Evolutionary conservation across 2,113 vertebrate species (phyloP).

Genomic region (Hystrix brachyura): DNA sequence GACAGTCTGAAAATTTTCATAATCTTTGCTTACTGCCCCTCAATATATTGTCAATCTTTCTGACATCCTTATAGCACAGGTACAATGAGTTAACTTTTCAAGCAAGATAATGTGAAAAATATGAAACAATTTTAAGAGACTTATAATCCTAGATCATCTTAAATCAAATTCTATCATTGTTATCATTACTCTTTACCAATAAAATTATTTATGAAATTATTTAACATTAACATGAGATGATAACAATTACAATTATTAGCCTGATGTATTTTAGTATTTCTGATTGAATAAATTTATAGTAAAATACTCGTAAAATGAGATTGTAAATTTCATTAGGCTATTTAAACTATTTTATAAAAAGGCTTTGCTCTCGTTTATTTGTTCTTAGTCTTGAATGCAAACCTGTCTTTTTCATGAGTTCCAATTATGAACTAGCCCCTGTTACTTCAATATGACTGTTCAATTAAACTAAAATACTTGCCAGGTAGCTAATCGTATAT

Average conservation of each 20-base stretch:
- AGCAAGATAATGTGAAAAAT: background rate
- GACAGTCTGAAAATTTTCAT: slow-evolving; percentile 44
- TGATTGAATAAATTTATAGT: background rate
- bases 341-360: slow-evolving; percentile 50
- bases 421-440: background rate
- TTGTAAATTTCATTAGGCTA: background rate
- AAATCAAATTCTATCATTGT: background rate
- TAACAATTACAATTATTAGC: background rate
- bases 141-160: background rate
- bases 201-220: background rate
- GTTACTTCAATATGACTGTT: slow-evolving; percentile 40
- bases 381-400: slow-evolving; percentile 40
- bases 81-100: slow-evolving; percentile 57
- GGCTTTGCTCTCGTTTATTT: background rate
- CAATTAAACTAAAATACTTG: slow-evolving; percentile 47
- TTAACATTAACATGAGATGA: slow-evolving; percentile 5
- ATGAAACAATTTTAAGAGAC: slow-evolving; percentile 23
- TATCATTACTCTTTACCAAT: background rate
- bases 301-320: background rate
- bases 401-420: background rate
- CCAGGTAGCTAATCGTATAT: background rate
- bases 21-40: slow-evolving; percentile 30
- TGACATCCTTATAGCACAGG: background rate
- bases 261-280: background rate
- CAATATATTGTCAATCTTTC: slow-evolving; percentile 43